These are phyloP conservation scores for Potamarius usumacintae DNA, from an alignment of 2,113 vertebrate species.

Conservation along the genomic window DNA sequence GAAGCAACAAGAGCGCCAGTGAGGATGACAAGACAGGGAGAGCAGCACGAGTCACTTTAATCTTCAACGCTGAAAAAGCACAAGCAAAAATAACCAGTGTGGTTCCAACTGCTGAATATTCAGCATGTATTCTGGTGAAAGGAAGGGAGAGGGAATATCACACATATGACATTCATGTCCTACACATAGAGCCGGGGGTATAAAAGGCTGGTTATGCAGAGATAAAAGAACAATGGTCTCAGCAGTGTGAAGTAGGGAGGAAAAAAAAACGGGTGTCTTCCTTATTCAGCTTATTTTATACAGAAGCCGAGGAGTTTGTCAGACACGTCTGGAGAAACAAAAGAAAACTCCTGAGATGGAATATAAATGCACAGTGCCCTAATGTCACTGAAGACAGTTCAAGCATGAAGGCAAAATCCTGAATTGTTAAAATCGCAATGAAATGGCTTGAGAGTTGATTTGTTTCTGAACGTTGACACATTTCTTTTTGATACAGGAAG, in stretches of 20 bases:
- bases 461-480: neutral
- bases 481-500: neutral
- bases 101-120: constrained; percentile 46
- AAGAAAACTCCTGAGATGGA: neutral
- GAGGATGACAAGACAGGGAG: constrained; percentile 44
- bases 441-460: neutral
- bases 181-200: neutral
- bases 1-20: constrained; percentile 41
- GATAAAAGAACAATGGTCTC: neutral
- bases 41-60: constrained; percentile 61
- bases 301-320: too few species aligned
- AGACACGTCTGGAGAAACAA: neutral
- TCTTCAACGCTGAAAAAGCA: constrained; percentile 63
- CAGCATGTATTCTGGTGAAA: constrained; percentile 25
- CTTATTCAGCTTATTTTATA: neutral
- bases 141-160: constrained; percentile 9
- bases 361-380: neutral
- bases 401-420: neutral
- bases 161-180: neutral
- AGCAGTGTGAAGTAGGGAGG: neutral
- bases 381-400: neutral
- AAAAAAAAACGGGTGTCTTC: neutral
- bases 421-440: neutral
- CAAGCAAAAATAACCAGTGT: constrained; percentile 64
- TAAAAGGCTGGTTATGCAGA: neutral